phyloP scores from a whole-genome alignment of 2,113 vertebrate species.

The Corythoichthys intestinalis region DNA sequence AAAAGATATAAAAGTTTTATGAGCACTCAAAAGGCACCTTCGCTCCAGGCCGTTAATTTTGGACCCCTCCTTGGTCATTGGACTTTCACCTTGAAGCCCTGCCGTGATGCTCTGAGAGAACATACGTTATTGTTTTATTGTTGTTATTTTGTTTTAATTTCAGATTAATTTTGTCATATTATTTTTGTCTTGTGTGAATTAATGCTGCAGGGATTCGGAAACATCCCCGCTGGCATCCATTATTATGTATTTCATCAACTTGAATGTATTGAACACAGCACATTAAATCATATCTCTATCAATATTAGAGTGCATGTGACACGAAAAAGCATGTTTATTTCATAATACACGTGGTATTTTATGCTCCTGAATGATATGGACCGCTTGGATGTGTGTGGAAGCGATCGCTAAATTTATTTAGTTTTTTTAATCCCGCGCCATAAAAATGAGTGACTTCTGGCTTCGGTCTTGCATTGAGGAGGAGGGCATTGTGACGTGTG shows the following conservation, averaged over 20 bases:
- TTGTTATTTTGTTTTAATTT: constrained; percentile 8
- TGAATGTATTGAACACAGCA: neutral
- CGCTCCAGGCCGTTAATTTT: constrained; percentile 6
- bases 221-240: neutral
- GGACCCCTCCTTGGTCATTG: constrained; percentile 1
- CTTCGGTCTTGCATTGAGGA: too few species aligned
- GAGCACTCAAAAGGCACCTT: constrained; percentile 5
- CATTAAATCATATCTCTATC: too few species aligned
- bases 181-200: neutral
- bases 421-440: too few species aligned
- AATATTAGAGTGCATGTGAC: too few species aligned
- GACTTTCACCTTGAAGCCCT: neutral
- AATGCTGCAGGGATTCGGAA: neutral
- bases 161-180: neutral
- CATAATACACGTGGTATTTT: too few species aligned
- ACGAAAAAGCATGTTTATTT: too few species aligned
- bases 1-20: constrained; percentile 4
- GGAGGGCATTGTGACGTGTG: too few species aligned
- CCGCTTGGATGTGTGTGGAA: too few species aligned
- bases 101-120: neutral
- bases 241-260: neutral
- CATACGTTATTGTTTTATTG: constrained; percentile 8
- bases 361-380: too few species aligned
- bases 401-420: too few species aligned
- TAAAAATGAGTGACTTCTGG: too few species aligned